Conservation (phyloP, 2,797 vertebrate genomes). For the Tangara arthus region DNA sequence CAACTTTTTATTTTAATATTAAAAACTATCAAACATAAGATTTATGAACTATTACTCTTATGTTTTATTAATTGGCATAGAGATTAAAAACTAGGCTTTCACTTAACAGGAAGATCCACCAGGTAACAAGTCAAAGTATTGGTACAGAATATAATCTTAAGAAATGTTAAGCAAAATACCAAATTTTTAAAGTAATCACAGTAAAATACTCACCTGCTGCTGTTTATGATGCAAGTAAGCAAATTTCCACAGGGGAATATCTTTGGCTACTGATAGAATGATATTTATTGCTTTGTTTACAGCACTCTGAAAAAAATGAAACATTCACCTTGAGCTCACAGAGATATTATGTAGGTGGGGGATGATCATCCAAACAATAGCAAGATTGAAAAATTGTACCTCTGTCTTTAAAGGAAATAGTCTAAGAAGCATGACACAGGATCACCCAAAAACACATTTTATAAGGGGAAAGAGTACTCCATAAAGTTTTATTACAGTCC, state of each 20-base stretch:
- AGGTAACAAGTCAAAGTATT: not conserved
- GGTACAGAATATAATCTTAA: not conserved
- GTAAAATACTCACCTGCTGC: conserved; percentile 74
- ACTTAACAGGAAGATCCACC: not conserved
- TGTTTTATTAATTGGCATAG: not conserved
- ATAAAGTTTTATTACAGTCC: not conserved
- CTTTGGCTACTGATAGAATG: conserved; percentile 75
- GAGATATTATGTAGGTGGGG: not conserved
- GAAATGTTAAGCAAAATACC: not conserved
- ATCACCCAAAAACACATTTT: not conserved
- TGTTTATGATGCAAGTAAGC: conserved; percentile 78
- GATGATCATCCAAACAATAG: not conserved
- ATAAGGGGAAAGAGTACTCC: not conserved
- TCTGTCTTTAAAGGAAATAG: not conserved
- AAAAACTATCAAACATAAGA: not conserved
- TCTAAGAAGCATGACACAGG: not conserved
- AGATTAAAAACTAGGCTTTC: not conserved
- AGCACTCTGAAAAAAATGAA: conserved; percentile 68
- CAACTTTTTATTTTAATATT: not conserved
- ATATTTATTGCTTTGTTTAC: conserved; percentile 78
- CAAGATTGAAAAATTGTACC: not conserved
- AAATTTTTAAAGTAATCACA: not conserved
- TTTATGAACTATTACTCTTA: not conserved
- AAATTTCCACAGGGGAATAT: conserved; percentile 82
- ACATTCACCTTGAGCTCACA: not conserved